Evolutionary conservation across 1,140 invertebrate genomes (phyloP).

Genomic region (Proales similis): DNA sequence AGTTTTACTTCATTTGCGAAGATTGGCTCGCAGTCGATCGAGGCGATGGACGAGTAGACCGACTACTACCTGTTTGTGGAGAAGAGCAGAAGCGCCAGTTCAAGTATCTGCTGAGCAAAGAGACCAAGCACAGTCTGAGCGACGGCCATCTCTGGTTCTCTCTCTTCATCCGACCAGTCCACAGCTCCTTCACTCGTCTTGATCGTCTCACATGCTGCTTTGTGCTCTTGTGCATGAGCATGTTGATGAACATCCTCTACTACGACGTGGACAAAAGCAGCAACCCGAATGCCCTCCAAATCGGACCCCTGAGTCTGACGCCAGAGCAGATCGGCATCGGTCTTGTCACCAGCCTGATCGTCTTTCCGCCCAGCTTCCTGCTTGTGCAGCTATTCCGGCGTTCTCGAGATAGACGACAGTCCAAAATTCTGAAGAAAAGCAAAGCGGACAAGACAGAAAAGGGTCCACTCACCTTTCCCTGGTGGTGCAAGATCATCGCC

Average conservation of each 20-base stretch:
- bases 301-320: slow-evolving; percentile 42
- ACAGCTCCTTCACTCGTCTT: slow-evolving; percentile 55
- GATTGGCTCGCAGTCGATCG: slow-evolving; percentile 58
- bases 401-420: slow-evolving; percentile 44
- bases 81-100: slow-evolving; percentile 54
- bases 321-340: slow-evolving; percentile 46
- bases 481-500: slow-evolving; percentile 55
- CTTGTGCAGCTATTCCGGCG: slow-evolving; percentile 55
- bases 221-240: slow-evolving; percentile 55
- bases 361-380: slow-evolving; percentile 57
- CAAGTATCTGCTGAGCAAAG: slow-evolving; percentile 54
- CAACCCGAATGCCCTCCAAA: slow-evolving; percentile 40
- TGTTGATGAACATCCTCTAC: slow-evolving; percentile 55
- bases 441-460: slow-evolving; percentile 20
- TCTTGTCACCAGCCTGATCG: slow-evolving; percentile 47
- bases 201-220: slow-evolving; percentile 57
- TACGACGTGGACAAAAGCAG: slow-evolving; percentile 44
- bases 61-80: slow-evolving; percentile 56
- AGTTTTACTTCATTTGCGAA: slow-evolving; percentile 56
- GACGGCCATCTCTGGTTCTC: slow-evolving; percentile 60
- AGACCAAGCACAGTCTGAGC: slow-evolving; percentile 52
- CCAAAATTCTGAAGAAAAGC: neutral
- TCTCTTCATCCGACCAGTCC: slow-evolving; percentile 55
- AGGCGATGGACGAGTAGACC: slow-evolving; percentile 57
- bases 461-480: slow-evolving; percentile 52